Conservation (phyloP, 1,140 invertebrate species). For the Radopholus similis region DNA sequence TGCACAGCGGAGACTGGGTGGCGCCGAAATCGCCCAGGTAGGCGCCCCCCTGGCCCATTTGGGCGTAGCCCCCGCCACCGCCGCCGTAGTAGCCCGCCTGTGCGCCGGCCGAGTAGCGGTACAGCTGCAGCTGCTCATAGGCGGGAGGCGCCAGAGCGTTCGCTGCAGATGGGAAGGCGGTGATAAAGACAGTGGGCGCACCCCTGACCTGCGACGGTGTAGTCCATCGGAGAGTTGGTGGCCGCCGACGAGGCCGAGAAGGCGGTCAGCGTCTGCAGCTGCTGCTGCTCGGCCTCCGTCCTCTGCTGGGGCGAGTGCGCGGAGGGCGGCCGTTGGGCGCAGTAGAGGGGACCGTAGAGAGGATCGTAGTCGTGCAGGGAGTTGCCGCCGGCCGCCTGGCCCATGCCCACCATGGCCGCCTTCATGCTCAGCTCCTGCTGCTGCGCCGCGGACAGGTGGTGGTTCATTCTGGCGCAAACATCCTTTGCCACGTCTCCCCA, state of each 20-base stretch:
- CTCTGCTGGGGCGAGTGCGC: too few species aligned
- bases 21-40: too few species aligned
- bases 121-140: conserved; percentile 11
- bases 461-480: too few species aligned
- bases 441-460: neutral
- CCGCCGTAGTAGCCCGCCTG: neutral
- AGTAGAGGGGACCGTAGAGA: neutral
- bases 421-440: neutral
- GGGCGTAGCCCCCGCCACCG: conserved; percentile 1
- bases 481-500: too few species aligned
- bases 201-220: conserved; percentile 1
- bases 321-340: too few species aligned
- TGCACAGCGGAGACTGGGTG: too few species aligned
- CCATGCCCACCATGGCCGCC: conserved; percentile 2
- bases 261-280: conserved; percentile 10
- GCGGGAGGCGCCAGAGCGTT: neutral
- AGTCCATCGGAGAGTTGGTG: conserved; percentile 15
- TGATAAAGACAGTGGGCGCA: too few species aligned
- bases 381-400: neutral
- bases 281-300: neutral
- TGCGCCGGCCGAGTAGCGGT: neutral
- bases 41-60: too few species aligned
- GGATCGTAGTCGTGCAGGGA: neutral
- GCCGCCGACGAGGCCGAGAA: conserved; percentile 1
- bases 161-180: neutral